Evolutionary conservation across 2,888 invertebrate genomes (phyloP), one percentile per base, ranked within the genome.

Genomic region (Zelleria hepariella): DNA sequence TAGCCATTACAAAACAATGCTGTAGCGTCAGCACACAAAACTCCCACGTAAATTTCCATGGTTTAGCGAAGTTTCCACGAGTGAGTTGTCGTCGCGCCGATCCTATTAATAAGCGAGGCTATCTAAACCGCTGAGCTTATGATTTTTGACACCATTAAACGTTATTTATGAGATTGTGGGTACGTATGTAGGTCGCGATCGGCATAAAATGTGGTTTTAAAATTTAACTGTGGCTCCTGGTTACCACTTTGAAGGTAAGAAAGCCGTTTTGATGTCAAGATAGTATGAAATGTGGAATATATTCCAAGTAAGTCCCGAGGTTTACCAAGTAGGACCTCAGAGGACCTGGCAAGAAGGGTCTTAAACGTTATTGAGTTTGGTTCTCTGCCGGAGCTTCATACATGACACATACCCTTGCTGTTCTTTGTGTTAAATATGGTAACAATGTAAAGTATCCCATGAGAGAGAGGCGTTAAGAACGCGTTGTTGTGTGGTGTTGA

Each of bases 81-180:
- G 23, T 54, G 10, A 26, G 25, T 54, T 27, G 54, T 24, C 57
- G 57, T 26, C 53, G 21, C 58, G 52, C 65, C 67, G 66, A 60
- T 63, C 75, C 83, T 86, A 82, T 79, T 79, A 77, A 72, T 83
- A 76, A 63, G 18, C 68, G 77, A 80, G 81, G 80, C 71, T 80
- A 70, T 71, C 76, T 70, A 72, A 77, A 74, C 74, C 77, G 74
- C 25, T 49, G n/a, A 42, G 78, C 76, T 80, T 84, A 84, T 82
- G 78, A 82, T 83, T 80, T 77, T 78, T 77, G 73, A 75, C 74
- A 74, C 72, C 66, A 74, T 79, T 80, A 68, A 67, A 66, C 66
- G 72, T 74, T 77, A 79, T 77, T 77, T 75, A 73, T 73, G 73
- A 68, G 66, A 66, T 67, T 71, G 67, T 68, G 15, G 4, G 32